Conservation (phyloP, 2,113 vertebrate species). For the Isurus oxyrinchus region DNA sequence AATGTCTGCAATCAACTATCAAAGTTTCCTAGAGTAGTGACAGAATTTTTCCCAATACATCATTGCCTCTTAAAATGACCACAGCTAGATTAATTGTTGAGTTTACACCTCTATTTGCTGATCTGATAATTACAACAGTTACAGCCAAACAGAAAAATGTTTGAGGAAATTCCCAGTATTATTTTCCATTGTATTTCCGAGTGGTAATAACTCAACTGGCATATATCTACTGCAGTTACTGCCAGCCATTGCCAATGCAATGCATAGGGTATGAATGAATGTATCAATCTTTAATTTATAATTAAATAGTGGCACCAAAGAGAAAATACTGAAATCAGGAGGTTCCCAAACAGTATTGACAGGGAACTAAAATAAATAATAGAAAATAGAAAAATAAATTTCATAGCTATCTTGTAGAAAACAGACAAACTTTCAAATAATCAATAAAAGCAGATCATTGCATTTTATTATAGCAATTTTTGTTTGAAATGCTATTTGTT, state of each 20-base stretch:
- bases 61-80: no score
- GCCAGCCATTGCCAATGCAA: not conserved
- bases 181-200: not conserved
- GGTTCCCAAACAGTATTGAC: not conserved
- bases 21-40: no score
- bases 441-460: not conserved
- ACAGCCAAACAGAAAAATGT: no score
- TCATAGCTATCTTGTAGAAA: not conserved
- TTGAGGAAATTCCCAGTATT: no score
- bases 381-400: not conserved
- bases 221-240: not conserved
- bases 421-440: no score
- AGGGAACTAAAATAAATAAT: not conserved
- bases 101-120: no score
- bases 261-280: not conserved
- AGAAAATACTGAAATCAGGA: not conserved
- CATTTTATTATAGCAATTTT: not conserved
- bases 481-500: not conserved
- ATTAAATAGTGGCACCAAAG: not conserved
- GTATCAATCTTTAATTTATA: not conserved
- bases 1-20: no score
- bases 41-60: no score
- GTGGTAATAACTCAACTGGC: not conserved
- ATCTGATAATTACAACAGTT: no score
- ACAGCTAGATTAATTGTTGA: no score